A percentile compares a stretch with the other conserved stretches of the same genome.
Conservation (phyloP, 2,113 vertebrate species). For the Oncorhynchus tshawytscha region DNA sequence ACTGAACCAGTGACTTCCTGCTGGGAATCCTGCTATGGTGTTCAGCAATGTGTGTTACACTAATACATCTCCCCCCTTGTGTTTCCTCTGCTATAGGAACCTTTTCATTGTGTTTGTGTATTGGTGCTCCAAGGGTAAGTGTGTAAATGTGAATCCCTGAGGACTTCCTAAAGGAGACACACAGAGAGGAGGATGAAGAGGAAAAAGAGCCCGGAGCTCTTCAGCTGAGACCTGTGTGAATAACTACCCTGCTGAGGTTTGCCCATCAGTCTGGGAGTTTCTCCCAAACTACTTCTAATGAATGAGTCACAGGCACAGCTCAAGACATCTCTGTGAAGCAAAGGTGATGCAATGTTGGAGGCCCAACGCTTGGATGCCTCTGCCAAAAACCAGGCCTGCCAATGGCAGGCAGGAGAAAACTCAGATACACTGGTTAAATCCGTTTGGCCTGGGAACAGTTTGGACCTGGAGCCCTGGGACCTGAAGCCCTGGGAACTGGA, state of each 20-base stretch:
- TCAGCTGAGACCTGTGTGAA: neutral
- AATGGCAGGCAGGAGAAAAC: slow-evolving; percentile 50
- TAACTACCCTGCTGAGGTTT: slow-evolving; percentile 3
- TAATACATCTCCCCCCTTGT: neutral
- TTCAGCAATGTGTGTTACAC: neutral
- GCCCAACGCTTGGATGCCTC: slow-evolving; percentile 43
- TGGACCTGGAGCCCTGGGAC: slow-evolving; percentile 27
- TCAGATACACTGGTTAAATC: slow-evolving; percentile 50
- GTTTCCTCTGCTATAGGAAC: neutral
- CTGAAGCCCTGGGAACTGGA: no score
- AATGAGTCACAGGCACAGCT: slow-evolving; percentile 31
- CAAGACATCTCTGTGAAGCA: slow-evolving; percentile 37
- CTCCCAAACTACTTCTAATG: slow-evolving; percentile 45
- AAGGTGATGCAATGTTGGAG: slow-evolving; percentile 54
- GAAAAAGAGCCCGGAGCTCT: slow-evolving; percentile 22
- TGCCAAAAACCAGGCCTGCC: slow-evolving; percentile 43
- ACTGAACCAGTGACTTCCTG: neutral
- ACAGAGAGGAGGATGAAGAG: slow-evolving; percentile 16
- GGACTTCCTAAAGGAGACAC: neutral
- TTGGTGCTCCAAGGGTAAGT: no score
- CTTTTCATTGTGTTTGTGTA: neutral
- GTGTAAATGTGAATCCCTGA: no score
- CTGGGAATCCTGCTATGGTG: neutral
- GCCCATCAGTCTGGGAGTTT: slow-evolving; percentile 32
- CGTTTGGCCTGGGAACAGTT: slow-evolving; percentile 36